Evolutionary conservation across 2,888 invertebrate genomes (phyloP).

Genomic region (Campoplex nolae): DNA sequence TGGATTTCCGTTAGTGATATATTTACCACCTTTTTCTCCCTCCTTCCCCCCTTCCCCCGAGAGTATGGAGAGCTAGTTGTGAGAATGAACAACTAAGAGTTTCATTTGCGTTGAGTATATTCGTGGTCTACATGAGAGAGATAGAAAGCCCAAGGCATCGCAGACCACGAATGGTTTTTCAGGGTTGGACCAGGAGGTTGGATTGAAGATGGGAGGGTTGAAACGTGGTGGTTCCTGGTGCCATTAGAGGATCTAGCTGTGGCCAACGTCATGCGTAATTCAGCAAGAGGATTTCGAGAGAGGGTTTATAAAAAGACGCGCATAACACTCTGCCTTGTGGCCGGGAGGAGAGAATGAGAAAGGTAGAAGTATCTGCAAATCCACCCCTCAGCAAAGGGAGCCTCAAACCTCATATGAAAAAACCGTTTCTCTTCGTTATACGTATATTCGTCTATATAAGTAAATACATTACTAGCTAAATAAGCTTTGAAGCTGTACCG

Average conservation of each 20-base stretch:
- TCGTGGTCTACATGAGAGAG: slow-evolving; percentile 13
- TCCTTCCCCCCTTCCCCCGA: background rate
- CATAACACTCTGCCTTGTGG: slow-evolving; percentile 63
- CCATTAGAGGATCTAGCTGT: slow-evolving; percentile 71
- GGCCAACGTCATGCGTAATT: slow-evolving; percentile 74
- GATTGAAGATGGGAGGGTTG: slow-evolving; percentile 29
- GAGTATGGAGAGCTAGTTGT: background rate
- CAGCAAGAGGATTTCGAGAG: slow-evolving; percentile 71
- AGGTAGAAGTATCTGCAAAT: slow-evolving; percentile 41
- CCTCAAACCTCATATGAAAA: slow-evolving; percentile 48
- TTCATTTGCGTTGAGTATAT: slow-evolving; percentile 63
- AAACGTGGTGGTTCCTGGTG: slow-evolving; percentile 53
- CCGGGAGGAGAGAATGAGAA: slow-evolving; percentile 19
- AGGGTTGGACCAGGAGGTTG: slow-evolving; percentile 3
- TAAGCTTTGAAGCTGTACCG: background rate
- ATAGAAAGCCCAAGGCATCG: background rate
- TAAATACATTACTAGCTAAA: slow-evolving; percentile 5
- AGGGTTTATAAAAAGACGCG: slow-evolving; percentile 71
- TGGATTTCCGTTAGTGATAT: background rate
- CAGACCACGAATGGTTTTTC: slow-evolving; percentile 45
- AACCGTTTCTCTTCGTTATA: slow-evolving; percentile 50
- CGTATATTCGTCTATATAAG: slow-evolving; percentile 32
- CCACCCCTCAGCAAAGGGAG: slow-evolving; percentile 26
- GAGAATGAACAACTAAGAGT: background rate
- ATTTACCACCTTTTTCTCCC: background rate